Conservation (phyloP, 2,113 vertebrate genomes). For the Istiophorus platypterus region DNA sequence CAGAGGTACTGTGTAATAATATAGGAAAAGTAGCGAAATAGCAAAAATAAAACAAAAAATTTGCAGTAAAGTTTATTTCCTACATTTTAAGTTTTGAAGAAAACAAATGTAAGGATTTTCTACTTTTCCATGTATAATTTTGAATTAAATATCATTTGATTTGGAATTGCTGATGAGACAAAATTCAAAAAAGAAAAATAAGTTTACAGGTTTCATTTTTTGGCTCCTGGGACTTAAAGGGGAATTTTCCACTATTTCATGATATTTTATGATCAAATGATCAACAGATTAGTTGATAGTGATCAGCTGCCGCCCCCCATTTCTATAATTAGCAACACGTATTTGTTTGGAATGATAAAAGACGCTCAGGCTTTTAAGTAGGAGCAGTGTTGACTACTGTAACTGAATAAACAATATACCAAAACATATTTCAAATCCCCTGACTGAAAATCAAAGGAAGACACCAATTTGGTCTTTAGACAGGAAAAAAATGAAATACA, state of each 20-base stretch:
- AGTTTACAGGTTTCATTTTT: no score
- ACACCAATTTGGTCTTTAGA: neutral
- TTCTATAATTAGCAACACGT: neutral
- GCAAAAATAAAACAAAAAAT: no score
- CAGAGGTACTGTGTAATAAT: neutral
- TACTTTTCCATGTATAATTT: neutral
- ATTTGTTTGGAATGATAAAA: neutral
- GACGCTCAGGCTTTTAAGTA: neutral
- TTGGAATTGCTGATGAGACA: no score
- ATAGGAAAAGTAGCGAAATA: neutral
- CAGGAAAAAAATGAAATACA: neutral
- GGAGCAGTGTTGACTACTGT: neutral
- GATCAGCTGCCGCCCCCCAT: neutral
- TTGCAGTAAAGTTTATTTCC: no score
- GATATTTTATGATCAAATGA: neutral
- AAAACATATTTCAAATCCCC: neutral
- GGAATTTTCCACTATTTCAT: neutral
- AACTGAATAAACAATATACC: neutral
- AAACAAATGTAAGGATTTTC: no score
- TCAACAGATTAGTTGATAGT: neutral
- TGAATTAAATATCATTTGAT: neutral
- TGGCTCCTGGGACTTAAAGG: neutral
- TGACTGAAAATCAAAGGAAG: neutral
- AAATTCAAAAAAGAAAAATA: no score
- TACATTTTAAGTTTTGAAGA: no score